Base-by-base conservation (phyloP, 1,140 invertebrate species). In the Drosophila sp. region DNA sequence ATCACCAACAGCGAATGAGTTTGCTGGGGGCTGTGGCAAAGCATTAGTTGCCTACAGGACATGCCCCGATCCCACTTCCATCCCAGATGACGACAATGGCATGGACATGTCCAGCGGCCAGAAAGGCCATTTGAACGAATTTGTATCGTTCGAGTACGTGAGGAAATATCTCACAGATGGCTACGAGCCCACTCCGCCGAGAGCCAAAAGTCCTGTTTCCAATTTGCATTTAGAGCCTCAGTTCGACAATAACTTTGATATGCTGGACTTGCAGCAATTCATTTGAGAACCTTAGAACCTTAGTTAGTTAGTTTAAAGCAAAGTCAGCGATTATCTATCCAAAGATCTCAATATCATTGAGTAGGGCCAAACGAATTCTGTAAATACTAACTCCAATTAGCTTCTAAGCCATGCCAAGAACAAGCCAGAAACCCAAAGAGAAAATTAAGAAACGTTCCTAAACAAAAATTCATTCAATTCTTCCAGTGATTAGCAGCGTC, bases 91-190 rank as follows among this genome's bases (percentile, higher is more conserved):
- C 72, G 74, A 40, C 50, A 78, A 79, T 72, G 62, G 62, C 60
- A 55, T 55, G 50, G 54, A 44, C 55, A 63, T 38, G 27, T 60
- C 56, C 54, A 40, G 17, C 10, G 40, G 32, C 23, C 61, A 50
- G 72, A 83, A 78, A 62, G 70, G 77, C 58, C 74, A 90, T 57
- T 73, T 76, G 30, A 80, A 71, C 38, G 91, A 92, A 60, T 92
- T 90, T 66, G 91, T 92, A 55, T 92, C 91, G 25, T 92, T 92
- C 54, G 91, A 92, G 66, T 92, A 92, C 72, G 91, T 92, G 67
- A 92, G 83, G 60, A 92, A 92, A 64, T 84, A 91, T 66, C 77
- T 91, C 11, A 71, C 81, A 17, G 90, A 91, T 75, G 70, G 76
- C 29, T 85, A 85, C 41, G 90, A 90, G 17, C 35, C 23, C 2